Conservation (phyloP, 2,113 vertebrate species). For the Zosterops lateralis region DNA sequence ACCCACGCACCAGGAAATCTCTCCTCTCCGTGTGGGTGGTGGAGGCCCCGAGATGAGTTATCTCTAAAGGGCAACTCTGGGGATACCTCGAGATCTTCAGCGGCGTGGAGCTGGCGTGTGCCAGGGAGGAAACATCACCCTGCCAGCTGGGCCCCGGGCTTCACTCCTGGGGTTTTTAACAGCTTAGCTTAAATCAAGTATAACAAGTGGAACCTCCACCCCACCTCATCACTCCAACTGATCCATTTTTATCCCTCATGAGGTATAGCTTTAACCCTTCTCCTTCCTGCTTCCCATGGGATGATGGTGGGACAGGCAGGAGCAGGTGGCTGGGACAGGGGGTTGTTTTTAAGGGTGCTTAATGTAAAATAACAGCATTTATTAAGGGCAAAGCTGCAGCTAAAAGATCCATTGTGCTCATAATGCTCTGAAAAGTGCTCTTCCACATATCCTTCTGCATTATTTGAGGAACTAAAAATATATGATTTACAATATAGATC, state of each 20-base stretch:
- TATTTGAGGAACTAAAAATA: not conserved
- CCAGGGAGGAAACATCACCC: not conserved
- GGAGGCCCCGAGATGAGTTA: slow-evolving; percentile 71
- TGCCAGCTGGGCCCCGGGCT: not conserved
- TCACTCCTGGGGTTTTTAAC: not conserved
- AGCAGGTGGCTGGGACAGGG: fast-evolving
- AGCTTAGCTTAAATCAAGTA: not conserved
- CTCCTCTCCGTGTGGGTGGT: slow-evolving; percentile 73
- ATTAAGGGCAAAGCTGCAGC: not conserved
- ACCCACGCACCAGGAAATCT: slow-evolving; percentile 78
- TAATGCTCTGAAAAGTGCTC: not conserved
- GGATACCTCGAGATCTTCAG: slow-evolving; percentile 75
- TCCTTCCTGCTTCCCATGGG: not conserved
- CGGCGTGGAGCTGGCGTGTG: slow-evolving; percentile 22
- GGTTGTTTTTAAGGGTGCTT: not conserved
- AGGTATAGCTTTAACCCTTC: not conserved
- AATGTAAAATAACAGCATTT: not conserved
- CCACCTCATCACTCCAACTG: fast-evolving
- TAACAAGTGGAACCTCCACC: not conserved
- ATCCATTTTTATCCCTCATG: not conserved
- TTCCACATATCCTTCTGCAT: not conserved
- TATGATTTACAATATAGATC: not conserved
- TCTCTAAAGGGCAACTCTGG: slow-evolving; percentile 79
- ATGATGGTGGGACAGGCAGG: fast-evolving
- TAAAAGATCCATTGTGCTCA: not conserved